Evolutionary conservation across 1,140 invertebrate genomes (phyloP).

Genomic region (Cotesia typhae): DNA sequence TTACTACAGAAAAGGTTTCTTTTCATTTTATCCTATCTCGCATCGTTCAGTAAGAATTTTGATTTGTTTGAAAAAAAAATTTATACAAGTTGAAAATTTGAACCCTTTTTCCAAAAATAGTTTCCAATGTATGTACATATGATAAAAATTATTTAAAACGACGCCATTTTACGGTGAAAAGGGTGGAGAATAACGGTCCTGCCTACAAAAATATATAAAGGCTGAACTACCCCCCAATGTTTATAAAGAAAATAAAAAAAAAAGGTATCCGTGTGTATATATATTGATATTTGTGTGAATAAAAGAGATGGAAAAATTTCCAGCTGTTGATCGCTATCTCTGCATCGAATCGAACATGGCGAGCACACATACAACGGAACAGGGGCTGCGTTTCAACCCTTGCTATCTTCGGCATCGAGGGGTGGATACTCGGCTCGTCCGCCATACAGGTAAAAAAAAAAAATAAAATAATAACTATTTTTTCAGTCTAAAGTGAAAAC

Average conservation of each 20-base stretch:
- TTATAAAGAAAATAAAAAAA: background rate
- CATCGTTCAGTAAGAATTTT: no score
- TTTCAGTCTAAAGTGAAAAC: background rate
- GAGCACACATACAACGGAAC: constrained; percentile 34
- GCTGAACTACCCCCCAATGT: background rate
- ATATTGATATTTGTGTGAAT: background rate
- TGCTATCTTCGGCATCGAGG: constrained; percentile 59
- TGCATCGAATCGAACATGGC: constrained; percentile 58
- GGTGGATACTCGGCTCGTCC: constrained; percentile 34
- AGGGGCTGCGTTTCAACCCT: constrained; percentile 58
- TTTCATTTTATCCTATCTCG: no score
- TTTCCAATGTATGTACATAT: background rate
- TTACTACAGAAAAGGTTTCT: no score
- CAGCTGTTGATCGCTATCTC: constrained; percentile 61
- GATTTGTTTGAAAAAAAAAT: no score
- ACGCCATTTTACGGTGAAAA: constrained; percentile 11
- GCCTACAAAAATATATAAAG: background rate
- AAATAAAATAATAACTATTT: background rate
- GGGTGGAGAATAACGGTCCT: background rate
- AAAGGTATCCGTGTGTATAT: background rate
- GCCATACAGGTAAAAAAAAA: constrained; percentile 17
- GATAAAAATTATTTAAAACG: background rate
- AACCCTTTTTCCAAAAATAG: background rate
- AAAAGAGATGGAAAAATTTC: constrained; percentile 51
- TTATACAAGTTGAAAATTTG: no score